A percentile compares a stretch with the other conserved stretches of the same genome.
phyloP scores from a whole-genome alignment of 2,113 vertebrate species.

The Butorides virescens region DNA sequence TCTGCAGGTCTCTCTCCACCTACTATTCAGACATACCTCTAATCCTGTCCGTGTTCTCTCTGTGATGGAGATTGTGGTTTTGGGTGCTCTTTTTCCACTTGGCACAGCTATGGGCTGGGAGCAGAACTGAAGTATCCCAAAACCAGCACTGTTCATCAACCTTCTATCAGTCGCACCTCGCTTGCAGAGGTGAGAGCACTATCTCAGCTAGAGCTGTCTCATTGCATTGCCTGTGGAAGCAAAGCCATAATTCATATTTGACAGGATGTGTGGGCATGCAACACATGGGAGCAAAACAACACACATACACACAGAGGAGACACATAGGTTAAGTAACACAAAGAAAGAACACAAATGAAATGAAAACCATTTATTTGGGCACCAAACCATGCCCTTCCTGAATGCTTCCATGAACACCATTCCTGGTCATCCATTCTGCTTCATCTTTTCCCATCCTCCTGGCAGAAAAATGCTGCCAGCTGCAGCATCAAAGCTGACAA shows the following conservation, averaged over 20 bases:
- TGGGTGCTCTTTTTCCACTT: not conserved
- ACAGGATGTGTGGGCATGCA: not conserved
- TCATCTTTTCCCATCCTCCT: not conserved
- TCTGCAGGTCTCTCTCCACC: not conserved
- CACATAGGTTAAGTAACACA: not conserved
- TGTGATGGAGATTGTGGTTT: not conserved
- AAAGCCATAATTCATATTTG: not conserved
- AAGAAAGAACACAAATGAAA: not conserved
- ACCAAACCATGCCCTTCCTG: not conserved
- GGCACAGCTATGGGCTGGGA: not conserved
- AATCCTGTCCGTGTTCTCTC: not conserved
- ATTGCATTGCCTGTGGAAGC: not conserved
- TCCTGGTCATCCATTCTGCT: not conserved
- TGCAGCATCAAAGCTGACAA: not conserved
- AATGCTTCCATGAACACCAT: not conserved
- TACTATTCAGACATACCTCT: not conserved
- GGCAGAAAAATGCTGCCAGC: not conserved
- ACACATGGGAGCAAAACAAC: not conserved
- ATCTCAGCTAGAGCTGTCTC: not conserved
- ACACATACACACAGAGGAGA: not conserved
- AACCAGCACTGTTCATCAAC: rapidly evolving
- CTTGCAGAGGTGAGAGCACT: not conserved
- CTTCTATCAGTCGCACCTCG: not conserved
- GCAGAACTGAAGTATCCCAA: not conserved
- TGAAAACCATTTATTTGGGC: not conserved